phyloP scores from a whole-genome alignment of 1,140 invertebrate genomes.

The Bursaphelenchus mucronatus region DNA sequence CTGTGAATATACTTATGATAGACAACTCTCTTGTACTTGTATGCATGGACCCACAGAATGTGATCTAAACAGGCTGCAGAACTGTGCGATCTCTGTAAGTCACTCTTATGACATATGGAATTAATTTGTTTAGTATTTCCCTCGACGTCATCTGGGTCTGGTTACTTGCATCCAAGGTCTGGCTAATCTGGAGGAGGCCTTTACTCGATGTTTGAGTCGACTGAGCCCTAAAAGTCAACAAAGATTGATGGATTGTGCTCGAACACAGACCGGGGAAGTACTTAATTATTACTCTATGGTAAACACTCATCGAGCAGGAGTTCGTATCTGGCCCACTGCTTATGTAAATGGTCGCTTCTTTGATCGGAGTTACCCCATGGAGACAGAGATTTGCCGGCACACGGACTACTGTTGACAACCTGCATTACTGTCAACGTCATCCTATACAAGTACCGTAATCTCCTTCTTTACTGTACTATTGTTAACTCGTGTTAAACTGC shows the following conservation, averaged over 20 bases:
- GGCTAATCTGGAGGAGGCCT: slow-evolving; percentile 42
- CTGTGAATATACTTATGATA: slow-evolving; percentile 47
- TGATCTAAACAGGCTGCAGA: slow-evolving; percentile 46
- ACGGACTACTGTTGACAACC: slow-evolving; percentile 40
- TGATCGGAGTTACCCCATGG: slow-evolving; percentile 45
- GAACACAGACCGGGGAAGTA: slow-evolving; percentile 52
- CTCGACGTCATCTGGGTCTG: slow-evolving; percentile 44
- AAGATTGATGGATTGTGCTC: slow-evolving; percentile 41
- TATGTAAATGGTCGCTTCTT: slow-evolving; percentile 51
- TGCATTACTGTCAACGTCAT: not conserved
- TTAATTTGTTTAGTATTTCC: slow-evolving; percentile 39
- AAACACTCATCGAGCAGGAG: slow-evolving; percentile 47
- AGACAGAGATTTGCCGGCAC: slow-evolving; percentile 43
- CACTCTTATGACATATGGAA: not conserved
- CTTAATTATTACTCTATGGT: slow-evolving; percentile 50
- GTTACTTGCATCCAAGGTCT: slow-evolving; percentile 50
- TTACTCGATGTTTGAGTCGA: slow-evolving; percentile 37
- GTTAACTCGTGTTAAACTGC: too few species aligned
- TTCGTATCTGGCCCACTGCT: slow-evolving; percentile 47
- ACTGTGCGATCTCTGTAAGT: slow-evolving; percentile 43
- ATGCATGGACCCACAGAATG: slow-evolving; percentile 53
- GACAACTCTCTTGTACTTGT: slow-evolving; percentile 39
- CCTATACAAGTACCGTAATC: too few species aligned
- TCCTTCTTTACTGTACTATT: too few species aligned
- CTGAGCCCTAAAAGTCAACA: slow-evolving; percentile 48